Base-by-base conservation (phyloP, 2,797 vertebrate genomes). In the Pitangus sulphuratus region DNA sequence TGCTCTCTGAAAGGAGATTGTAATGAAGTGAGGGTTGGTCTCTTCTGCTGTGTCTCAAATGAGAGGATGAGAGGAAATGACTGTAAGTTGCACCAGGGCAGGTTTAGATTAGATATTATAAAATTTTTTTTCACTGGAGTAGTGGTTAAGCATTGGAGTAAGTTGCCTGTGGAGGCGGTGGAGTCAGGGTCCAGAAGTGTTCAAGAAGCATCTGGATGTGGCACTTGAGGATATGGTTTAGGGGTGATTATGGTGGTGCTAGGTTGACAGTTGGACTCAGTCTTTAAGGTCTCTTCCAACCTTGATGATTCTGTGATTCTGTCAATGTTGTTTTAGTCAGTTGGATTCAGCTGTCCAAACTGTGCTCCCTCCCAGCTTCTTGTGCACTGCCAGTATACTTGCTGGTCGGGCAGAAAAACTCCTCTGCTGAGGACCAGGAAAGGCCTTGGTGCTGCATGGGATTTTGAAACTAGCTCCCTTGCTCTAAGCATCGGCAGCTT, bases 361-460 rank as follows among this genome's bases (percentile, higher is more conserved):
- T 22, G 11, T 48, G 21, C 33, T 42, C 20, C 18, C 35, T 54
- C 40, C n/a, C 35, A 17, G 1, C n/a, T 16, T 7, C 37, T 28
- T 35, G 26, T n/a, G 21, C 15, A 0, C 39, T 40, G 37, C 15
- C n/a, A 42, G 58, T 10, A 24, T 10, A 2, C 44, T 72, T 0
- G 3, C 13, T 30, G 45, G 8, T 39, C 22, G 12, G 28, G 19
- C 26, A 22, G 54, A 33, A 33, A 33, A 56, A 12, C 9, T 56
- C 6, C 54, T 56, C n/a, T 39, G 26, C 15, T 8, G n/a, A 60
- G 53, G 1, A 18, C n/a, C 44, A 58, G 68, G 9, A 54, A 17
- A 33, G 9, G 1, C 25, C 37, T 61, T 20, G 12, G 3, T 2
- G 1, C 8, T 33, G 33, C 47, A 35, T 42, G 9, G 31, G 26